These are phyloP conservation scores for Chorisops tibialis DNA, from an alignment of 2,888 invertebrate species.

Conservation along the genomic window DNA sequence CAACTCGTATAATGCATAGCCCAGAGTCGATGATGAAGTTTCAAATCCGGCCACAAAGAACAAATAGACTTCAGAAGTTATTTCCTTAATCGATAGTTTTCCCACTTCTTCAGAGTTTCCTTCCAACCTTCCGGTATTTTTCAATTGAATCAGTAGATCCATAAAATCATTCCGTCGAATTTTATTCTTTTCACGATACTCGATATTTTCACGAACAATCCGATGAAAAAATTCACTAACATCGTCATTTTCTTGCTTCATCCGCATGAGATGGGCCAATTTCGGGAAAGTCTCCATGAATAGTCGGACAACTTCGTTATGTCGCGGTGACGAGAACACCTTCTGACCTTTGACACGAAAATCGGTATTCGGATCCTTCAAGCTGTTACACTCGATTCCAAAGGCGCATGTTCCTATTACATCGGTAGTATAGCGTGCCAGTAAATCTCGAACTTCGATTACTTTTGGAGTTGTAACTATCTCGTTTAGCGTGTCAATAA, in stretches of 20 bases:
- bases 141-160: constrained; percentile 54
- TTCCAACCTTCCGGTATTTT: constrained; percentile 31
- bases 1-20: constrained; percentile 41
- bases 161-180: constrained; percentile 54
- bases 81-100: constrained; percentile 8
- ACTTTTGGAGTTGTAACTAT: constrained; percentile 29
- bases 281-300: constrained; percentile 2
- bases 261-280: not conserved
- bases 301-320: not conserved
- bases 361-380: constrained; percentile 41
- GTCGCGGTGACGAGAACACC: constrained; percentile 26
- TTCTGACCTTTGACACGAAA: constrained; percentile 38
- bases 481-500: constrained; percentile 35
- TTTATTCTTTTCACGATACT: constrained; percentile 46
- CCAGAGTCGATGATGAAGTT: constrained; percentile 43
- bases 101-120: not conserved
- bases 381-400: constrained; percentile 47
- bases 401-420: constrained; percentile 51
- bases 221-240: constrained; percentile 42
- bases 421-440: constrained; percentile 50
- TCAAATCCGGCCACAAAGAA: constrained; percentile 41
- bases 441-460: constrained; percentile 40
- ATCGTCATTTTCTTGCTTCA: constrained; percentile 39
- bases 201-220: constrained; percentile 47
- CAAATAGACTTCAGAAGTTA: constrained; percentile 8